phyloP scores from a whole-genome alignment of 2,888 invertebrate genomes.

The Rhingia rostrata region DNA sequence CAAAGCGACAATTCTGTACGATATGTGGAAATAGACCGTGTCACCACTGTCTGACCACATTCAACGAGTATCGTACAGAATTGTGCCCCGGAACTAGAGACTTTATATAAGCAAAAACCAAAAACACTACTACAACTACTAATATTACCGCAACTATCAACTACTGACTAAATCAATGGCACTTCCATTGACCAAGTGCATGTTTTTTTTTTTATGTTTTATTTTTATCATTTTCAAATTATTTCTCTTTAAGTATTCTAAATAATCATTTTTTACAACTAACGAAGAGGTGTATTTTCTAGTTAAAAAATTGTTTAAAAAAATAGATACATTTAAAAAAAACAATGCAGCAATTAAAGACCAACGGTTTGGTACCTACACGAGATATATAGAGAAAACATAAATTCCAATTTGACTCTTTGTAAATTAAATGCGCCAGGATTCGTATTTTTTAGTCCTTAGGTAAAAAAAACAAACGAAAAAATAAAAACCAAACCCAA shows the following conservation, averaged over 20 bases:
- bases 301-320: constrained; percentile 58
- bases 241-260: constrained; percentile 40
- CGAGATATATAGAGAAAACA: constrained; percentile 36
- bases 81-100: constrained; percentile 81
- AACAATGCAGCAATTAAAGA: constrained; percentile 70
- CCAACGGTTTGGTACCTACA: constrained; percentile 73
- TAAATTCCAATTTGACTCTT: constrained; percentile 59
- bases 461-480: constrained; percentile 42
- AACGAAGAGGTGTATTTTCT: constrained; percentile 65
- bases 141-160: constrained; percentile 63
- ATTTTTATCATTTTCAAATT: constrained; percentile 35
- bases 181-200: constrained; percentile 52
- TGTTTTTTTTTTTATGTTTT: constrained; percentile 33
- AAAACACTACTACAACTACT: constrained; percentile 67
- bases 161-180: constrained; percentile 63
- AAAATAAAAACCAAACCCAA: constrained; percentile 53
- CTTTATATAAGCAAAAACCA: constrained; percentile 64
- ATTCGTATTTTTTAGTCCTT: constrained; percentile 67
- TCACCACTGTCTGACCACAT: constrained; percentile 92
- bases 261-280: constrained; percentile 66
- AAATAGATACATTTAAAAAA: constrained; percentile 58
- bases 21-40: constrained; percentile 94
- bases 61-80: constrained; percentile 81
- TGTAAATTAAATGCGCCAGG: constrained; percentile 60
- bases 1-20: constrained; percentile 97